Percentiles rank a stretch among this genome's conserved stretches.
phyloP scores from a whole-genome alignment of 92 coral and sea anemone genomes.

The Ricordea florida region DNA sequence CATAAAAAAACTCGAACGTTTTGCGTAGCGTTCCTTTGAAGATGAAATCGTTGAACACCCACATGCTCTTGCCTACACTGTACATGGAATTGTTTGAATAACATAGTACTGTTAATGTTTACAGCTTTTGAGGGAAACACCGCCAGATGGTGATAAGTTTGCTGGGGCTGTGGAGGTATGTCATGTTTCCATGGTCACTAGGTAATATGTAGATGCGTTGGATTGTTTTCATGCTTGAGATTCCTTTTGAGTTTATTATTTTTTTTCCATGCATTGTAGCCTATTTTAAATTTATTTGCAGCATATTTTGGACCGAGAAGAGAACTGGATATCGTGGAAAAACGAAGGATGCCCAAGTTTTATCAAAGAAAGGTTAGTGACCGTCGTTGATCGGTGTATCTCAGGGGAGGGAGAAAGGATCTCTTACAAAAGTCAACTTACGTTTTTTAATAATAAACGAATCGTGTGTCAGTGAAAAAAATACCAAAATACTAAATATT shows the following conservation, averaged over 20 bases:
- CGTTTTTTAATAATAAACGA: too few species aligned
- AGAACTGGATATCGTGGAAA: conserved; percentile 98
- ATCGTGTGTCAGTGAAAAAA: too few species aligned
- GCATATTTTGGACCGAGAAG: conserved; percentile 91
- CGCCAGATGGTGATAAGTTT: conserved; percentile 96
- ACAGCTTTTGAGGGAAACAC: conserved; percentile 87
- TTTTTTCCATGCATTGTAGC: background rate
- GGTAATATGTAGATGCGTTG: too few species aligned
- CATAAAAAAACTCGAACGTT: too few species aligned
- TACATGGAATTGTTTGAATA: too few species aligned
- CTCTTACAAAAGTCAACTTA: too few species aligned
- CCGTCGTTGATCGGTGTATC: too few species aligned
- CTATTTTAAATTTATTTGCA: background rate
- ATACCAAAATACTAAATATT: too few species aligned
- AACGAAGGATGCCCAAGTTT: conserved; percentile 95
- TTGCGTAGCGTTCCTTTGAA: too few species aligned
- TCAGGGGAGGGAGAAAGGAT: too few species aligned
- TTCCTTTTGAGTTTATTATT: background rate
- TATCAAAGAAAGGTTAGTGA: conserved; percentile 75
- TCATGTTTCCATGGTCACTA: background rate
- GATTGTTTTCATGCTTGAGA: background rate
- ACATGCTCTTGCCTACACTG: too few species aligned
- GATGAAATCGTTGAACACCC: too few species aligned
- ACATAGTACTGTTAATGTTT: background rate
- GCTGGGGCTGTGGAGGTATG: conserved; percentile 90